phyloP scores from a whole-genome alignment of 2,113 vertebrate species.

The Furnarius figulus region DNA sequence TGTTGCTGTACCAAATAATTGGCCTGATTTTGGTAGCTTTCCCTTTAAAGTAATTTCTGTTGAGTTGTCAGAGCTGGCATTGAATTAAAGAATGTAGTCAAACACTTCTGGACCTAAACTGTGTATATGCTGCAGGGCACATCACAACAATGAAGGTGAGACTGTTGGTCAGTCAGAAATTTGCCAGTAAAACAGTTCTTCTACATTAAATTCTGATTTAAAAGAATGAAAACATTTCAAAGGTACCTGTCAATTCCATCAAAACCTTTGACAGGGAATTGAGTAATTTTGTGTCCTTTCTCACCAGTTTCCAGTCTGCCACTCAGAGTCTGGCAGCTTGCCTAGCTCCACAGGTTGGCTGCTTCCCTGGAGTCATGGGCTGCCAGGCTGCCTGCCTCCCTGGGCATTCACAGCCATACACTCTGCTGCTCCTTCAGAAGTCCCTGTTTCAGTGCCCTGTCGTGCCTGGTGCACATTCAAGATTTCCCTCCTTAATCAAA shows the following conservation, averaged over 20 bases:
- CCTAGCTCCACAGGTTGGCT: not conserved
- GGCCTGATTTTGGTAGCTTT: not conserved
- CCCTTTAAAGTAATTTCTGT: not conserved
- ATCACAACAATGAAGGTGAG: not conserved
- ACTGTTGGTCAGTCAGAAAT: not conserved
- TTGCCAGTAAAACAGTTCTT: not conserved
- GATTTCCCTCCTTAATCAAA: not conserved
- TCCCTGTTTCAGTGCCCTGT: rapidly evolving
- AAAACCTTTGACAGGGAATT: not conserved
- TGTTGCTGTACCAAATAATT: not conserved
- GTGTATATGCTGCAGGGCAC: not conserved
- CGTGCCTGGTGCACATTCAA: not conserved
- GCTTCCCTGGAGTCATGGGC: not conserved
- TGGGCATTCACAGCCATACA: not conserved
- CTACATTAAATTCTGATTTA: not conserved
- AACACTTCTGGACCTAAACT: not conserved
- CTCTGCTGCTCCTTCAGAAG: not conserved
- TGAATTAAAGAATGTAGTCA: not conserved
- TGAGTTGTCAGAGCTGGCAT: not conserved
- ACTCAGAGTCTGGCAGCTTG: not conserved
- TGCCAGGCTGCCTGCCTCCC: not conserved
- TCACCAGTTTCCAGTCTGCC: not conserved
- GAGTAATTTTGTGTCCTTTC: not conserved
- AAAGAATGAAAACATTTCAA: not conserved
- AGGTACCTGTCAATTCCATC: not conserved